Base-by-base conservation (phyloP, 2,888 invertebrate genomes). In the Osmoderma eremita region DNA sequence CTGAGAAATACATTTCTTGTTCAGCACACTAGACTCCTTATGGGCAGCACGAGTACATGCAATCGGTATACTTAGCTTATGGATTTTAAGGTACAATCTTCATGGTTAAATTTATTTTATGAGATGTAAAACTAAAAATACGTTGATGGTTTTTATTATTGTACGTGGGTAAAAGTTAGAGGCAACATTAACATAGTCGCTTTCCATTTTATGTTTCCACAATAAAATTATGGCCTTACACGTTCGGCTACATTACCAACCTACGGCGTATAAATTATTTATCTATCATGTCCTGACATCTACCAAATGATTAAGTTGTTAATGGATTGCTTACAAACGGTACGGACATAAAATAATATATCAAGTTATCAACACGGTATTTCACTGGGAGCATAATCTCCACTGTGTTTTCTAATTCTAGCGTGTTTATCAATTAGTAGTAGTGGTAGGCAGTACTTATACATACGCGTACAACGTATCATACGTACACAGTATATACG, bases 311-410 rank as follows among this genome's bases (percentile, higher is more conserved):
- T 61, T 61, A 61, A 61, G 58, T 61, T 45, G 58, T 61, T 61
- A 61, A 61, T 45, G 45, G 58, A 61, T 61, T 61, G 58, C 58
- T 61, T 61, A 61, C 58, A 61, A 61, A 61, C 58, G 41, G 17
- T 42, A 61, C 58, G 58, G 45, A 45, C 45, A 61, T 61, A 61
- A 61, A 61, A 61, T 61, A 61, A 61, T 61, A 61, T 61, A 61
- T 61, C 58, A 61, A 61, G 45, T 48, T 61, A 61, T 61, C 58
- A 61, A 61, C 58, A 48, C 58, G 58, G 58, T 45, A 24, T 61
- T 61, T 48, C 45, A 61, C 58, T 48, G 58, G 58, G 17, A 45
- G 58, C 58, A 61, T 45, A 61, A 61, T 61, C 58, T 61, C 24
- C 58, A 17, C 42, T 17, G 18, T 61, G 58, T 45, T 61, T 61